Evolutionary conservation across 2,113 vertebrate species (phyloP), one percentile per base, ranked within the genome.

Genomic region (Hyla sarda): DNA sequence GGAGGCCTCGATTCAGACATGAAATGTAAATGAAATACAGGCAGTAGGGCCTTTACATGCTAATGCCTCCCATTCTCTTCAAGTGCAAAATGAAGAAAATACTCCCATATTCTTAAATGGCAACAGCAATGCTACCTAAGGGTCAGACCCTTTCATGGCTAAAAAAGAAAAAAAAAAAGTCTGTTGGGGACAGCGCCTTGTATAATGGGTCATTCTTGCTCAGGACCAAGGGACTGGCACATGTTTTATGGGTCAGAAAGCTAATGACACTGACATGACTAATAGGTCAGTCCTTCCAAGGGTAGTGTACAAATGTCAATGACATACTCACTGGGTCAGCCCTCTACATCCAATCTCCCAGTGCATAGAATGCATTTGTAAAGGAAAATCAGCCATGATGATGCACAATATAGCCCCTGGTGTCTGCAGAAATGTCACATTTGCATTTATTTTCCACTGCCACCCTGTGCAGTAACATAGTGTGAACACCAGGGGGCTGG

Each of bases 21-120:
- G 50, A 23, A 30, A 65, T 21, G 62, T 82, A 87, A 89, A 84
- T 82, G 30, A 82, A 65, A 54, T 67, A 28, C 88, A 82, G 72
- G 56, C 34, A 23, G 34, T 0, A 1, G 41, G 41, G 37, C 56
- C 72, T 84, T 84, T 47, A 62, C 54, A 76, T 84, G 82, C 72
- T 84, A 75, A 84, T 30, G 47, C 28, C n/a, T 17, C 32, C 48
- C 52, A 28, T 84, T 74, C 71, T 25, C 71, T 84, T 60, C 56
- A 75, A 14, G n/a, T 75, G 32, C 82, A 65, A 76, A 83, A 75
- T 74, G 72, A 62, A 25, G 71, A 76, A 76, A 76, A 47, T 76
- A 58, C 32, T 28, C 52, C 82, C 82, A 71, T 34, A 50, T 71
- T n/a, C 69, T 19, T n/a, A 9, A 50, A 34, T 54, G 54, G 50